Evolutionary conservation across 2,113 vertebrate genomes (phyloP).

Genomic region (Alligator sinensis): DNA sequence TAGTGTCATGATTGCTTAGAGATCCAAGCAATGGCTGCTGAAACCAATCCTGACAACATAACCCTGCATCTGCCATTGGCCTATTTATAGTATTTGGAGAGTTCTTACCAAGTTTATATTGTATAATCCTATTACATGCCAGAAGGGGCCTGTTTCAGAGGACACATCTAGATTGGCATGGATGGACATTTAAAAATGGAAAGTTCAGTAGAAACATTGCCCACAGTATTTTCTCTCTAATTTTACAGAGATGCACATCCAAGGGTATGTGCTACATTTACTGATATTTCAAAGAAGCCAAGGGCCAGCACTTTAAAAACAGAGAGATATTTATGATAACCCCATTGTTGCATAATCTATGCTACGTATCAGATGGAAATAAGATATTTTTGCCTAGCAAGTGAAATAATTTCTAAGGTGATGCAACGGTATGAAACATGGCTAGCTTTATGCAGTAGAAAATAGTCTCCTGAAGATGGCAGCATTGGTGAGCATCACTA

Average conservation of each 20-base stretch:
- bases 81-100: not conserved
- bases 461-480: constrained; percentile 14
- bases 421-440: accelerated
- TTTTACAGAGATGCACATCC: not conserved
- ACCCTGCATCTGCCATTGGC: not conserved
- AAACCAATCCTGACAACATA: not conserved
- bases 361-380: not conserved
- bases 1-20: constrained; percentile 12
- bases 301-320: not conserved
- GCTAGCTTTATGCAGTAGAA: accelerated
- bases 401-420: accelerated
- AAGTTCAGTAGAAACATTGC: not conserved
- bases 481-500: constrained; percentile 8
- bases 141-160: not conserved
- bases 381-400: not conserved
- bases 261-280: not conserved
- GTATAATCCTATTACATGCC: not conserved
- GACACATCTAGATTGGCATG: not conserved
- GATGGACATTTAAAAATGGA: not conserved
- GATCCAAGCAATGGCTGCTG: not conserved
- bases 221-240: not conserved
- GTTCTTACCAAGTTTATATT: not conserved
- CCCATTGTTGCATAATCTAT: accelerated
- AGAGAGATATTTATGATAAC: not conserved
- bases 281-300: not conserved